These are phyloP conservation scores for Volucella inanis DNA, from an alignment of 2,888 invertebrate genomes.

Conservation along the genomic window DNA sequence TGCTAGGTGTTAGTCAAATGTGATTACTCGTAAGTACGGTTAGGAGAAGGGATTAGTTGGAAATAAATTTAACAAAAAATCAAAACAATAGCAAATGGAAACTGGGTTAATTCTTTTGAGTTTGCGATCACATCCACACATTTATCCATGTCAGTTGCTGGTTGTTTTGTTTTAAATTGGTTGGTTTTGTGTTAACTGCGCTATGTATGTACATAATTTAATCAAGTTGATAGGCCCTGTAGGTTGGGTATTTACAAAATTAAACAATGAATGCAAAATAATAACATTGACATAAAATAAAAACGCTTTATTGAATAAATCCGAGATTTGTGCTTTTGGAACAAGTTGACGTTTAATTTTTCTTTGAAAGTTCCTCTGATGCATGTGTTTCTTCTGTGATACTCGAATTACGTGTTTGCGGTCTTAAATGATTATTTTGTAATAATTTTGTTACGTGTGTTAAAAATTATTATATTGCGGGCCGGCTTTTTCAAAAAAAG, in stretches of 20 bases:
- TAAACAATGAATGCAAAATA: background rate
- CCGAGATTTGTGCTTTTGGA: background rate
- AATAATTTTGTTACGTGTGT: background rate
- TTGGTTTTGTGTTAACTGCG: slow-evolving; percentile 4
- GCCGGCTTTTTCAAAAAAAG: too few relatives aligned
- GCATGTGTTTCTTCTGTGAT: background rate
- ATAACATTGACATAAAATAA: background rate
- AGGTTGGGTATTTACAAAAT: background rate
- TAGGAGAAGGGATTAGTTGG: slow-evolving; percentile 12
- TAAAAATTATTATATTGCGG: too few relatives aligned
- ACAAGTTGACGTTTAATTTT: background rate
- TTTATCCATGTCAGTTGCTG: slow-evolving; percentile 29
- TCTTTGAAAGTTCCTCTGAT: background rate
- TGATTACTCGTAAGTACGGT: slow-evolving; percentile 29
- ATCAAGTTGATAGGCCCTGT: slow-evolving; percentile 25
- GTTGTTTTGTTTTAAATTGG: background rate
- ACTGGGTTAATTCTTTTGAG: slow-evolving; percentile 51
- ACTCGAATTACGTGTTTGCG: background rate
- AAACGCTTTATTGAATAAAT: background rate
- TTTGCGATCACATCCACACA: slow-evolving; percentile 38
- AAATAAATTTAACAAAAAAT: slow-evolving; percentile 44
- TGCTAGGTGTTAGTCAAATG: slow-evolving; percentile 44
- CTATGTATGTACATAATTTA: slow-evolving; percentile 10
- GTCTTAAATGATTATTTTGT: slow-evolving; percentile 14
- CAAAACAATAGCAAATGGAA: slow-evolving; percentile 52